These are phyloP conservation scores for Coptodon bakossiorum DNA, from an alignment of 2,113 vertebrate genomes.

Conservation along the genomic window DNA sequence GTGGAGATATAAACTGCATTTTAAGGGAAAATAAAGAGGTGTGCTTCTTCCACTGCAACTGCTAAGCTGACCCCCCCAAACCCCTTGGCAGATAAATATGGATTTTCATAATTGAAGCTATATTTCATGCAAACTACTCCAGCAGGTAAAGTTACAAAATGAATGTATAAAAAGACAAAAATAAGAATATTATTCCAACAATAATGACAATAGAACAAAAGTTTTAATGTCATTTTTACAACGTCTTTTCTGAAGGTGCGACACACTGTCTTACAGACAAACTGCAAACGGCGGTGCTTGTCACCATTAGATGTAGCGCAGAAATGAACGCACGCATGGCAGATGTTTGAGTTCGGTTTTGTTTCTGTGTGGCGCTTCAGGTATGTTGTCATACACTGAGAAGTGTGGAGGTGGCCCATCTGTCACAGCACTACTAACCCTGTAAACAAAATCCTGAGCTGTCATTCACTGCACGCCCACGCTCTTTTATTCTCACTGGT, in stretches of 20 bases:
- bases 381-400: constrained; percentile 45
- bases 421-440: constrained; percentile 34
- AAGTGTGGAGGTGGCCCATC: constrained; percentile 59
- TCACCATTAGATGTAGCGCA: not conserved
- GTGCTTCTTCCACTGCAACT: not conserved
- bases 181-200: not conserved
- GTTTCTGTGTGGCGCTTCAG: constrained; percentile 20
- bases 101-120: not conserved
- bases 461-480: constrained; percentile 46
- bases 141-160: not conserved
- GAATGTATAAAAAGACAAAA: not conserved
- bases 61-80: not conserved
- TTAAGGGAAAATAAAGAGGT: not conserved
- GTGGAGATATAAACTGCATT: not conserved
- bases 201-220: not conserved
- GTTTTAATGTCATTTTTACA: not conserved
- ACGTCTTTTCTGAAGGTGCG: not conserved
- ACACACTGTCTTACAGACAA: not conserved
- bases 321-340: not conserved
- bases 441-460: constrained; percentile 53
- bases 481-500: not conserved
- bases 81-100: not conserved
- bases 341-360: constrained; percentile 18
- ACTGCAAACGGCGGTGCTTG: not conserved
- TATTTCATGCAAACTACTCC: not conserved